phyloP scores from a whole-genome alignment of 2,888 invertebrate species.

The Ennomos quercinarius region DNA sequence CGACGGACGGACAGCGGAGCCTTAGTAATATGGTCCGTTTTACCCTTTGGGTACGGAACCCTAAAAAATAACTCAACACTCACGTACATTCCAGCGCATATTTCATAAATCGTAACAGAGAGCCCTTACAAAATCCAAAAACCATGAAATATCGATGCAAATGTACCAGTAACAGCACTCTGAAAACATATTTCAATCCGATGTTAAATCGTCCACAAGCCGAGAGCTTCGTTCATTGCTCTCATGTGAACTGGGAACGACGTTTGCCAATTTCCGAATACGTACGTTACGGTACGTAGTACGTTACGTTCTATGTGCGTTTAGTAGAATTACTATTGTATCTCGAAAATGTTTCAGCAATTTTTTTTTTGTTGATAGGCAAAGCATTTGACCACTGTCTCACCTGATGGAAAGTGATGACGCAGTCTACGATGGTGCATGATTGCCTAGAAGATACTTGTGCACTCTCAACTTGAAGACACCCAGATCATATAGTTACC shows the following conservation, averaged over 20 bases:
- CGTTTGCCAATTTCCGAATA: conserved; percentile 52
- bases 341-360: conserved; percentile 29
- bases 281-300: conserved; percentile 40
- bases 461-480: too few relatives aligned
- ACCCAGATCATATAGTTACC: too few relatives aligned
- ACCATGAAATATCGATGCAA: conserved; percentile 26
- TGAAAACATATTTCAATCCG: conserved; percentile 34
- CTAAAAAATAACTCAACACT: too few relatives aligned
- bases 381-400: too few relatives aligned
- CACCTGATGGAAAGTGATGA: too few relatives aligned
- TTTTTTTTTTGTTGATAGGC: too few relatives aligned
- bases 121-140: conserved; percentile 4
- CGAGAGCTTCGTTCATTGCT: conserved; percentile 56
- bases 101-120: neutral
- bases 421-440: too few relatives aligned
- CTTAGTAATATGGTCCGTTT: too few relatives aligned
- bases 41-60: too few relatives aligned
- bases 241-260: conserved; percentile 45
- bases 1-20: too few relatives aligned
- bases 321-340: conserved; percentile 42
- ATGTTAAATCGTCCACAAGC: conserved; percentile 49
- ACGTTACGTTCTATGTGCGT: conserved; percentile 38
- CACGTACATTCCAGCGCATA: too few relatives aligned
- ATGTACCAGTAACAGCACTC: conserved; percentile 15
- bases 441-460: too few relatives aligned